Evolutionary conservation across 2,113 vertebrate genomes (phyloP).

Genomic region (Ptilorrhoa leucosticta): DNA sequence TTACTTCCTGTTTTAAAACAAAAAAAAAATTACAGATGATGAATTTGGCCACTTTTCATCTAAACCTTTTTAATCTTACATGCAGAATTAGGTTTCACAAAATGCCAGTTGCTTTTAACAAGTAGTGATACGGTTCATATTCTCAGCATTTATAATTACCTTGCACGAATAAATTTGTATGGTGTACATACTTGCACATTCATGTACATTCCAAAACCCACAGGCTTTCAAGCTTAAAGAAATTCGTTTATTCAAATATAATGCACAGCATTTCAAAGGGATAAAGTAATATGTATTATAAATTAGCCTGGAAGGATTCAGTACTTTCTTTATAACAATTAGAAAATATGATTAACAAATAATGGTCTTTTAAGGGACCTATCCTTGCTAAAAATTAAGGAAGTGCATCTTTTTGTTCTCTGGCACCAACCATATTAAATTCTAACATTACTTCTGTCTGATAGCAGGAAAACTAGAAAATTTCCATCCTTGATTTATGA

Average conservation of each 20-base stretch:
- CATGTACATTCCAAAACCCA: neutral
- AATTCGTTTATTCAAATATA: neutral
- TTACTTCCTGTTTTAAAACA: slow-evolving; percentile 83
- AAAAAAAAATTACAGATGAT: neutral
- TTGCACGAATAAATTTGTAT: neutral
- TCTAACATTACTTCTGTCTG: neutral
- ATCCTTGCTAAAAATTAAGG: neutral
- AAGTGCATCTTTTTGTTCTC: neutral
- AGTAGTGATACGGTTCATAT: neutral
- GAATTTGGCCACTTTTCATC: neutral
- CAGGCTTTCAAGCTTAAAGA: neutral
- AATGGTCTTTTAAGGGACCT: neutral
- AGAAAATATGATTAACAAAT: neutral
- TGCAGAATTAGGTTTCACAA: neutral
- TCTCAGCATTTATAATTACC: neutral
- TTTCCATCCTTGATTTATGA: neutral
- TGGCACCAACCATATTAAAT: neutral
- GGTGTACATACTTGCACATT: neutral
- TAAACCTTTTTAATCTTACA: neutral
- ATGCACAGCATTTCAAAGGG: neutral
- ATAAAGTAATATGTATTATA: neutral
- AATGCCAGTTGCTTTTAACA: neutral
- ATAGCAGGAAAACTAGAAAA: neutral
- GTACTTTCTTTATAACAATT: neutral
- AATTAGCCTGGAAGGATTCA: neutral